Evolutionary conservation across 2,113 vertebrate species (phyloP).

Genomic region (Sinocyclocheilus anshuiensis): DNA sequence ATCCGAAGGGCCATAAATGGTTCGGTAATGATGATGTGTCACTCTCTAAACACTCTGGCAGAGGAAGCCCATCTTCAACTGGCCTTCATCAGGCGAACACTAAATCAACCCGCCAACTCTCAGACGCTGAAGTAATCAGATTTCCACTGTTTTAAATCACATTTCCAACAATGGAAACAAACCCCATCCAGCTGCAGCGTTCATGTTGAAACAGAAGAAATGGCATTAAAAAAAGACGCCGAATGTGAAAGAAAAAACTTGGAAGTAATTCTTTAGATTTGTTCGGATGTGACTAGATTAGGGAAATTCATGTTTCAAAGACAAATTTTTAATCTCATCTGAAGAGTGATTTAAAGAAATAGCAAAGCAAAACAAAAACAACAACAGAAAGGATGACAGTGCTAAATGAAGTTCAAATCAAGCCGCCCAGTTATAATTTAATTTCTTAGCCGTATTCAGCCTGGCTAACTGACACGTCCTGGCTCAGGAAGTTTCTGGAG

Average conservation of each 20-base stretch:
- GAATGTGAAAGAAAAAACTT: not conserved
- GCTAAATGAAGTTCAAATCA: constrained; percentile 49
- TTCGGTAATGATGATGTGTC: constrained; percentile 47
- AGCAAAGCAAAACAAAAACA: not conserved
- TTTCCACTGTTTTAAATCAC: constrained; percentile 57
- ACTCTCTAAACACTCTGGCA: constrained; percentile 49
- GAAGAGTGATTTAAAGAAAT: not conserved
- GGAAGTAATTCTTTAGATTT: not conserved
- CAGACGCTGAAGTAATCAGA: constrained; percentile 58
- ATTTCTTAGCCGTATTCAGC: constrained; percentile 47
- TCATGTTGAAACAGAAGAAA: constrained; percentile 13
- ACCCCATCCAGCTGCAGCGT: constrained; percentile 58
- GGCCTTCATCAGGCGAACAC: constrained; percentile 48
- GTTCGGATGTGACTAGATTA: not conserved
- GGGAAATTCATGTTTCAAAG: not conserved
- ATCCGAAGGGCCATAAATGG: constrained; percentile 54
- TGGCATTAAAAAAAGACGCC: not conserved
- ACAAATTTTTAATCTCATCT: not conserved
- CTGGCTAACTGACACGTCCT: constrained; percentile 60
- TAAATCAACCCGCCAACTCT: constrained; percentile 44
- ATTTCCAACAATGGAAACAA: constrained; percentile 51
- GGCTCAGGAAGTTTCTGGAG: constrained; percentile 68
- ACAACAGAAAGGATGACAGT: constrained; percentile 2
- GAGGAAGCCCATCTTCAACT: constrained; percentile 40
- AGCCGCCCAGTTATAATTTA: constrained; percentile 17